Evolutionary conservation across 2,113 vertebrate species (phyloP).

Genomic region (Procavia capensis): DNA sequence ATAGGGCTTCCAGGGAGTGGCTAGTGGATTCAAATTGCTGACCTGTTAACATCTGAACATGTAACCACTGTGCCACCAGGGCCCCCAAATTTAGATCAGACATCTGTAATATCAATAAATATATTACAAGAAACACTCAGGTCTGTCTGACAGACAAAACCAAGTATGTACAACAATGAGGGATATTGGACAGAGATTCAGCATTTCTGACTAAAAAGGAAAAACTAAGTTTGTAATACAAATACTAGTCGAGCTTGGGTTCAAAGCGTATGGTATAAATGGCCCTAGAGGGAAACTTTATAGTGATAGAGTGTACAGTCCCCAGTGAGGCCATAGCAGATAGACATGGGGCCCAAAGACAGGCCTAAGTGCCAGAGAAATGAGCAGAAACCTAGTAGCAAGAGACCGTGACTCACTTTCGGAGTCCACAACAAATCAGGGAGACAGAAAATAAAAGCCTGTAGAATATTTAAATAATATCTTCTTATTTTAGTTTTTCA

Average conservation of each 20-base stretch:
- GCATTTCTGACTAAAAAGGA: background rate
- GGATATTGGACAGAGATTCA: background rate
- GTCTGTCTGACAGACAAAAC: background rate
- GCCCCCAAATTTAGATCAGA: background rate
- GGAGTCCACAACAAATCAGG: background rate
- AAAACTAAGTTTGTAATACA: background rate
- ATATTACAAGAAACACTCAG: background rate
- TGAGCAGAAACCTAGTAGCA: accelerated
- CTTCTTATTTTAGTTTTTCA: background rate
- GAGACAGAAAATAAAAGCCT: background rate
- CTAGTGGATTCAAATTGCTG: too few relatives aligned
- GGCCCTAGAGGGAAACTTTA: background rate
- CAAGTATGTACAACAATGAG: background rate
- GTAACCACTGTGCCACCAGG: too few relatives aligned
- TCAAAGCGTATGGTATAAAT: background rate
- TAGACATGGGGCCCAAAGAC: background rate
- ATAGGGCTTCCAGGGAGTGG: too few relatives aligned
- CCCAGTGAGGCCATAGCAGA: background rate
- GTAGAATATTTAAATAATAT: accelerated
- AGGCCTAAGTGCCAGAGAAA: background rate
- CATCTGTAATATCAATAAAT: background rate
- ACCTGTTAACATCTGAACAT: too few relatives aligned
- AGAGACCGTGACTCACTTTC: background rate
- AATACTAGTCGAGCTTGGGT: background rate
- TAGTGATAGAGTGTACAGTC: background rate